Base-by-base conservation (phyloP, 2,797 vertebrate genomes). In the Gephyroberyx darwinii region DNA sequence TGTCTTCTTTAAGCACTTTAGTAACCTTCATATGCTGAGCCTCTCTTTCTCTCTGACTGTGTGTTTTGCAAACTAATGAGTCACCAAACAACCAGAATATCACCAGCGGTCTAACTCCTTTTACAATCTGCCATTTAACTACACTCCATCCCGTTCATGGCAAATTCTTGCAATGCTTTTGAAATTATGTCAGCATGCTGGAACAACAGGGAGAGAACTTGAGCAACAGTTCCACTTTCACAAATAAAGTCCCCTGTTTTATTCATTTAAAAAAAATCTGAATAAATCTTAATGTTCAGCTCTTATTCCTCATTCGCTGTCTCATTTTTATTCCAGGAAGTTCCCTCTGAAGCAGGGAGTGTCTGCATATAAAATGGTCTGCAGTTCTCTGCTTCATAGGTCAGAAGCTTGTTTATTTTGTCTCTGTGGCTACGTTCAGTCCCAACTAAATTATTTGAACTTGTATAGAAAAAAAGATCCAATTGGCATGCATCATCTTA, bases 301-400 rank as follows among this genome's bases (percentile, higher is more conserved):
- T 96, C 95, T 94, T 95, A 94, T 96, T 95, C 95, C 96, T 99
- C 95, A 99, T 98, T 98, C 96, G 97, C 96, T 98, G 98, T 99
- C 96, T 99, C 95, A 94, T 99, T 99, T 99, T 98, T 97, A 97
- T 99, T 99, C 96, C 97, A 99, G 97, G 97, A 97, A 93, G 96
- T 98, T 99, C 96, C 97, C 98, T 99, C 97, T 99, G 97, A 99
- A 97, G 96, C 97, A 98, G 97, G 96, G 97, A 97, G 96, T 97
- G 97, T 98, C 96, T 99, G 96, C 97, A 99, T 98, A 98, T 97
- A 98, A 99, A 98, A 99, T 99, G 97, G 97, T 98, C 97, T 98
- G 97, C 98, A 99, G 97, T 98, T 99, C 97, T 97, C 96, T 99
- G 97, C 97, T 99, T 97, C 96, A 97, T 98, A 99, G 97, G 97